These are phyloP conservation scores for Probaryconus sp. DNA, from an alignment of 1,140 invertebrate genomes.

Conservation along the genomic window DNA sequence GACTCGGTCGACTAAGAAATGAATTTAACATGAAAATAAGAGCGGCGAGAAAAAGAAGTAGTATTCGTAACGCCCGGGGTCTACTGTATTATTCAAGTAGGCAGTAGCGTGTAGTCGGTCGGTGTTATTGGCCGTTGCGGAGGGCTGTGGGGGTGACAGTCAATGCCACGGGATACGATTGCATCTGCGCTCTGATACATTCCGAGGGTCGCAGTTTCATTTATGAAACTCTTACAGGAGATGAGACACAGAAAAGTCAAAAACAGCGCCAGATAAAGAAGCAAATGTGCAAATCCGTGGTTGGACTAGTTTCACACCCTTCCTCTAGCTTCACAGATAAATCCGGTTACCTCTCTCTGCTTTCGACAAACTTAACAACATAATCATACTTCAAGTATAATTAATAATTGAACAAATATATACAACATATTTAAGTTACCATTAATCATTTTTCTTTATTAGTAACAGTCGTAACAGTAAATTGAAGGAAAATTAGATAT, in stretches of 20 bases:
- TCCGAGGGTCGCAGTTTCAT: constrained; percentile 50
- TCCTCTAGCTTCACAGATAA: too few relatives aligned
- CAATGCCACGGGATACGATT: constrained; percentile 71
- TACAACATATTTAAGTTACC: too few relatives aligned
- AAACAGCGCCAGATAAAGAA: constrained; percentile 29
- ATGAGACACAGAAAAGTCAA: constrained; percentile 33
- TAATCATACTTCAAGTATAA: too few relatives aligned
- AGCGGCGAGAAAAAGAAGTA: constrained; percentile 45
- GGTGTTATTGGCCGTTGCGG: constrained; percentile 4
- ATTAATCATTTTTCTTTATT: too few relatives aligned
- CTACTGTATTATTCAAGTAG: constrained; percentile 70
- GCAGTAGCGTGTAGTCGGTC: constrained; percentile 10
- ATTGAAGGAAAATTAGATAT: too few relatives aligned
- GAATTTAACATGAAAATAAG: constrained; percentile 63
- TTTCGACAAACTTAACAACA: too few relatives aligned
- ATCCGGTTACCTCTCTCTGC: too few relatives aligned
- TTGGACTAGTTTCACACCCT: constrained; percentile 5
- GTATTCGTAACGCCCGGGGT: constrained; percentile 53
- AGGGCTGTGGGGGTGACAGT: constrained; percentile 22
- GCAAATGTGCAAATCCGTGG: not conserved
- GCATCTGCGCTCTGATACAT: constrained; percentile 65
- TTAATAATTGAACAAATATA: too few relatives aligned
- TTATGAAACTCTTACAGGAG: constrained; percentile 32
- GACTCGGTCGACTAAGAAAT: constrained; percentile 50
- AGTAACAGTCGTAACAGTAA: too few relatives aligned